Conservation (phyloP, 2,888 invertebrate genomes). For the Alcis repandata region DNA sequence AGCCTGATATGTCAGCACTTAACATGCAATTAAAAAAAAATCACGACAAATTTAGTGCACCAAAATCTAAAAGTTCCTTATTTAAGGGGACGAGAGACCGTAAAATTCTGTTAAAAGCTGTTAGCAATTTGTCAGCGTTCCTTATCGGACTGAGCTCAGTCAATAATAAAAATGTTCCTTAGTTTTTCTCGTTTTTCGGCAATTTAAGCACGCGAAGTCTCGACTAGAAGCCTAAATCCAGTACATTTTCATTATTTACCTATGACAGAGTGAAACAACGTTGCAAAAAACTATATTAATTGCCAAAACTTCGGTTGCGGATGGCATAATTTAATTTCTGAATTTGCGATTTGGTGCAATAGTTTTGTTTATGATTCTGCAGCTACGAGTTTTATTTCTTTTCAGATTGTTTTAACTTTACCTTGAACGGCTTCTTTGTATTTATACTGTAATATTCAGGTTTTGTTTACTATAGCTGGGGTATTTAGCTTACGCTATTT, state of each 20-base stretch:
- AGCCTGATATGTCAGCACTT: slow-evolving; percentile 67
- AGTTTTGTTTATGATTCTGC: slow-evolving; percentile 35
- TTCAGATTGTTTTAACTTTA: slow-evolving; percentile 4
- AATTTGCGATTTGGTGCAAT: slow-evolving; percentile 49
- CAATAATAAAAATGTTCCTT: slow-evolving; percentile 77
- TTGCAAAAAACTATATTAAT: slow-evolving; percentile 77
- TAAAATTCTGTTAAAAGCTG: slow-evolving; percentile 71
- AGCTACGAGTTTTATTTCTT: slow-evolving; percentile 15
- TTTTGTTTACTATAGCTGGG: background rate
- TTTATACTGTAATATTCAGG: background rate
- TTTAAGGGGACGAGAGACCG: slow-evolving; percentile 61
- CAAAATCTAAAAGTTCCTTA: slow-evolving; percentile 56
- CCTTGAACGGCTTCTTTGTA: background rate
- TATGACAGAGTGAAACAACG: slow-evolving; percentile 71
- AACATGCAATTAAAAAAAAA: slow-evolving; percentile 69
- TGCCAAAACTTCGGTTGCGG: slow-evolving; percentile 65
- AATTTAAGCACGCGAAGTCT: slow-evolving; percentile 80
- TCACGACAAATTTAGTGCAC: slow-evolving; percentile 60
- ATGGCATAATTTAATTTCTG: slow-evolving; percentile 61
- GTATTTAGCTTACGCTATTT: too few relatives aligned
- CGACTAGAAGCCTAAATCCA: slow-evolving; percentile 63
- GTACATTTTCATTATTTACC: slow-evolving; percentile 76
- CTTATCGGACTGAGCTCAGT: slow-evolving; percentile 76
- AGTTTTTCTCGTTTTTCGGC: slow-evolving; percentile 77
- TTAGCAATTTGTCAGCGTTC: slow-evolving; percentile 81